These are phyloP conservation scores for Hypselothyrea guttata DNA, from an alignment of 2,888 invertebrate species.

Conservation along the genomic window DNA sequence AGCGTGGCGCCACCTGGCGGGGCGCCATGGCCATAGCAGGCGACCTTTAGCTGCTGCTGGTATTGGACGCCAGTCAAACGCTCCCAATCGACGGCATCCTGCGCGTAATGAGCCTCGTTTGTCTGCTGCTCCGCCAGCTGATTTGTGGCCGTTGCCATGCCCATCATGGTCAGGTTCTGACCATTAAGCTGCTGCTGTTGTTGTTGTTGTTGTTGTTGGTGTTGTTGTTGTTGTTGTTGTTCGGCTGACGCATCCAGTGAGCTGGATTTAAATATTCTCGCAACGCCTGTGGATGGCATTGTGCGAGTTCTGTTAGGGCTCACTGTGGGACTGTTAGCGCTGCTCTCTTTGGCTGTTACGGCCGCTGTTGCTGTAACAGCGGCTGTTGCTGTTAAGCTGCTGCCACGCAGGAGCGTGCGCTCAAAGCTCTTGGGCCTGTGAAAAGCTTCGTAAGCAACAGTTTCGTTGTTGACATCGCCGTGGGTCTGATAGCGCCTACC, in stretches of 20 bases:
- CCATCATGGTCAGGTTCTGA: slow-evolving; percentile 46
- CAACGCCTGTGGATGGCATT: slow-evolving; percentile 55
- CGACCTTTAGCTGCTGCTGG: slow-evolving; percentile 44
- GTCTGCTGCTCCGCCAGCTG: slow-evolving; percentile 53
- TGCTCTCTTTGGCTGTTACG: slow-evolving; percentile 66
- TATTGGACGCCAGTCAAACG: slow-evolving; percentile 38
- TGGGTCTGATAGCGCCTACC: slow-evolving; percentile 49
- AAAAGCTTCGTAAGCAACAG: slow-evolving; percentile 81
- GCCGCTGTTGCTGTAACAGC: too few relatives aligned
- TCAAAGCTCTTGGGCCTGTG: slow-evolving; percentile 79
- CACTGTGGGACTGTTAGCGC: slow-evolving; percentile 29
- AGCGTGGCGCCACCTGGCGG: slow-evolving; percentile 75
- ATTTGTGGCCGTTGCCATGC: slow-evolving; percentile 52
- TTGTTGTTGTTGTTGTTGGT: slow-evolving; percentile 43
- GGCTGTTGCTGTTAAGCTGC: slow-evolving; percentile 66
- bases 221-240: slow-evolving; percentile 33
- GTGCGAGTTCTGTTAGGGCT: slow-evolving; percentile 30
- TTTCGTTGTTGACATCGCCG: slow-evolving; percentile 65
- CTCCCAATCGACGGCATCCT: slow-evolving; percentile 20
- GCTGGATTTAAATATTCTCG: slow-evolving; percentile 66
- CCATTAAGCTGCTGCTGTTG: slow-evolving; percentile 59
- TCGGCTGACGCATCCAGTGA: slow-evolving; percentile 62
- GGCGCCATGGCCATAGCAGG: slow-evolving; percentile 49
- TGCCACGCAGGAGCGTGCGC: slow-evolving; percentile 63
- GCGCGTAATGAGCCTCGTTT: slow-evolving; percentile 48